A percentile compares a stretch with the other conserved stretches of the same genome.
Evolutionary conservation across 1,140 invertebrate species (phyloP).

Genomic region (Melitaea cinxia): DNA sequence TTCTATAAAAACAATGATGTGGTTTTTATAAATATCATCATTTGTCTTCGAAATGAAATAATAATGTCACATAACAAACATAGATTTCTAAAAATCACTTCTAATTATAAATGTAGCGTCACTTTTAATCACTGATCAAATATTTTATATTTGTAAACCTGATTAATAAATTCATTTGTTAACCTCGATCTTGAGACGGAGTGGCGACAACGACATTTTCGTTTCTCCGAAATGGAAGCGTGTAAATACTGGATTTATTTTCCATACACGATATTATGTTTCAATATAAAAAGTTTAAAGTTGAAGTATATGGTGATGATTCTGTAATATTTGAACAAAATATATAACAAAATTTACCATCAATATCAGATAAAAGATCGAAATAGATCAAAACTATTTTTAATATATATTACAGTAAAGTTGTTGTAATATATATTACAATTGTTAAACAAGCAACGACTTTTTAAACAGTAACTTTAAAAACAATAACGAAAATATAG

Average conservation of each 20-base stretch:
- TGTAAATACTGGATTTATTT: neutral
- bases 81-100: slow-evolving; percentile 5
- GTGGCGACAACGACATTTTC: slow-evolving; percentile 35
- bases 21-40: slow-evolving; percentile 2
- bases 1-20: neutral
- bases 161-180: slow-evolving; percentile 40
- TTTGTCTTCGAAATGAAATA: slow-evolving; percentile 17
- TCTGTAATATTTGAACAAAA: no score
- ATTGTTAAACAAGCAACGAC: no score
- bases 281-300: neutral
- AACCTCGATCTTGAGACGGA: slow-evolving; percentile 44
- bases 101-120: slow-evolving; percentile 37
- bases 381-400: no score
- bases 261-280: neutral
- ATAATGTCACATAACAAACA: neutral
- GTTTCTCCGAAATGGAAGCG: slow-evolving; percentile 6
- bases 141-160: slow-evolving; percentile 32
- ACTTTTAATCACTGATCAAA: slow-evolving; percentile 37
- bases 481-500: no score
- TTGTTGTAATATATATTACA: no score
- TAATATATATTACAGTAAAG: no score
- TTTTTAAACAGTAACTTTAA: no score
- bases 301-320: no score
- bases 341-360: no score
- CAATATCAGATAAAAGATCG: no score